Base-by-base conservation (phyloP, 2,888 invertebrate genomes). In the Apodemia hepburni region DNA sequence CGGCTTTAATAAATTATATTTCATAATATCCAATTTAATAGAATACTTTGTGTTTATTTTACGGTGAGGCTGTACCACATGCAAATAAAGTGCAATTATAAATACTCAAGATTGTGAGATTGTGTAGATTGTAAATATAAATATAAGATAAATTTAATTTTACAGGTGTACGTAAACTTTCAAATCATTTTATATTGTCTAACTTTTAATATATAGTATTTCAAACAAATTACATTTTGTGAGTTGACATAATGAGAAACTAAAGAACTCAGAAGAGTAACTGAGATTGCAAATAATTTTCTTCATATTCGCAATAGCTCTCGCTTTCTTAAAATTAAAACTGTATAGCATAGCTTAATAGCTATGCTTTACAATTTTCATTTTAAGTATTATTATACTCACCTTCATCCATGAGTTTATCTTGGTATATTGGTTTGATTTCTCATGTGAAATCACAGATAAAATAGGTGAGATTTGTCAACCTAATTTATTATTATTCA, bases 11-110 rank as follows among this genome's bases (percentile, higher is more conserved):
- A 38, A 38, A 38, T 38, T 38, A 38, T 42, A 42, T 15, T 1
- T 9, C 4, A 42, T 4, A 5, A 9, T 15, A 42, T 3, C 45
- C 33, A 61, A n/a, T 64, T 65, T 66, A 66, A 69, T 72, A 75
- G 68, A 29, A 79, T 75, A 78, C 79, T 81, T 80, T 78, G 76
- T 81, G 76, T 81, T 82, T 84, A 82, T 82, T 83, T 84, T 79
- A 51, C 80, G 80, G 82, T 79, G 76, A 71, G 72, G 58, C 47
- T 73, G 75, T 78, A 75, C 77, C 79, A 81, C 84, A 85, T 85
- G 81, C 81, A 82, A 87, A 85, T 86, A 87, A 91, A 91, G 90
- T 91, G 90, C 90, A 91, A 91, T 91, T 91, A 91, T 42, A 42
- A 15, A 42, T 88, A 91, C 88, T 89, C 87, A 81, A 85, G 81